Base-by-base conservation (phyloP, 2,888 invertebrate species). In the Epistrophe eligans region DNA sequence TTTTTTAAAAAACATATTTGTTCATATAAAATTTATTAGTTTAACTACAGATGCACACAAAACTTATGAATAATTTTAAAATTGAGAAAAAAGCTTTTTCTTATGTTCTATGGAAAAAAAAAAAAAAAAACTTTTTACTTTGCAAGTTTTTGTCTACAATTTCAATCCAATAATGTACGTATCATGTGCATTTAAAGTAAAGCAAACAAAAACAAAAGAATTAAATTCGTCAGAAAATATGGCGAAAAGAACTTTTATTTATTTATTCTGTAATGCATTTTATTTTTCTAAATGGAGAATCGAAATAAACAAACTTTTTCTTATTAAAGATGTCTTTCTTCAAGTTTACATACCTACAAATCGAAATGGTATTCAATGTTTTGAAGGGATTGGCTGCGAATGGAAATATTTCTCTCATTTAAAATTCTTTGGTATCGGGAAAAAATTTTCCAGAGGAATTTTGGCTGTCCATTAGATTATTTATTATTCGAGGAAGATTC, bases 21-120 rank as follows among this genome's bases (percentile, higher is more conserved):
- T 57, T 38, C 62, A 40, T 79, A 70, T 58, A 24, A 48, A 48
- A 19, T 40, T 48, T 48, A 71, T 77, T 62, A 58, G 55, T 62
- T 73, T 19, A 38, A 77, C 19, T 24, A 81, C 55, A 72, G 80
- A 84, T 81, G 85, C 85, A 82, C 77, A 85, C 70, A 77, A 43
- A 40, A 58, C 17, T 15, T 24, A 32, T 64, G 8, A 79, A 57
- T 64, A 66, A 55, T 66, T 43, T 28, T 48, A 60, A 70, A 77
- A 48, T 17, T 28, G 8, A 55, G n/a, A 73, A 64, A 64, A 64
- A 73, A 66, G 45, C 32, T 73, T 35, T 67, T 71, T 58, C 80
- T 79, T 50, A 76, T 62, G 71, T 80, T 84, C 48, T 66, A 43
- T 79, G 64, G 28, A 71, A 4, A 6, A 9, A 64, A 13, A 62